A percentile compares a stretch with the other conserved stretches of the same genome.
phyloP scores from a whole-genome alignment of 2,113 vertebrate species.

The Sprattus sprattus region DNA sequence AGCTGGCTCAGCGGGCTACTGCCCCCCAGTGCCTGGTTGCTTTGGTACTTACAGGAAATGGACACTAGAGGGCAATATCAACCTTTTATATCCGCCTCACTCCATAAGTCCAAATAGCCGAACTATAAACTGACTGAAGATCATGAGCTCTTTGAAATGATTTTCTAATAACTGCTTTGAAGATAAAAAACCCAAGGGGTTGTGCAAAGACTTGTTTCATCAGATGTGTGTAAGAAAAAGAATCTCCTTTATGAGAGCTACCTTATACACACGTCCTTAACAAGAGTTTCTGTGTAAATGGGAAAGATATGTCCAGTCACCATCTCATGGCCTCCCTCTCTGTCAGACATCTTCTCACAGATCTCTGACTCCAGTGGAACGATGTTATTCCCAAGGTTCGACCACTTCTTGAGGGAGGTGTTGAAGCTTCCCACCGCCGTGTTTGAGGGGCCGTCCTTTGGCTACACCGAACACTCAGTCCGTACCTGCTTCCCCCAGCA shows the following conservation, averaged over 20 bases:
- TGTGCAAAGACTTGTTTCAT: not conserved
- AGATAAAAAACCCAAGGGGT: not conserved
- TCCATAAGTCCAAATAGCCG: not conserved
- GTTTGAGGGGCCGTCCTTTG: slow-evolving; percentile 95
- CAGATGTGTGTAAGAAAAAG: not conserved
- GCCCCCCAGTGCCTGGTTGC: not conserved
- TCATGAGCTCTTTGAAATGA: not conserved
- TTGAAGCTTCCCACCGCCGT: slow-evolving; percentile 93
- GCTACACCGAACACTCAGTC: slow-evolving; percentile 90
- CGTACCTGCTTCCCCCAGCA: slow-evolving; percentile 93
- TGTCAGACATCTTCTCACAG: slow-evolving; percentile 93
- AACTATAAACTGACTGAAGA: not conserved
- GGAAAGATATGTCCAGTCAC: not conserved
- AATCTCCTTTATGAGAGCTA: no score
- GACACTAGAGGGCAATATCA: slow-evolving; percentile 10
- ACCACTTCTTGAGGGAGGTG: slow-evolving; percentile 90
- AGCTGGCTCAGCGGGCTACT: not conserved
- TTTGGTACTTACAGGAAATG: not conserved
- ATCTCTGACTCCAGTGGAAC: slow-evolving; percentile 90
- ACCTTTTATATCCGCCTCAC: not conserved
- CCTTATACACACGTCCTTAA: not conserved
- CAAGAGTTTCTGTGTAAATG: not conserved
- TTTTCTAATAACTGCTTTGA: not conserved
- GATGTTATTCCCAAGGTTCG: slow-evolving; percentile 89
- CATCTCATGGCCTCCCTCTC: slow-evolving; percentile 47